A percentile compares a stretch with the other conserved stretches of the same genome.
Evolutionary conservation across 1,140 invertebrate species (phyloP).

Genomic region (Bradysia coprophila): DNA sequence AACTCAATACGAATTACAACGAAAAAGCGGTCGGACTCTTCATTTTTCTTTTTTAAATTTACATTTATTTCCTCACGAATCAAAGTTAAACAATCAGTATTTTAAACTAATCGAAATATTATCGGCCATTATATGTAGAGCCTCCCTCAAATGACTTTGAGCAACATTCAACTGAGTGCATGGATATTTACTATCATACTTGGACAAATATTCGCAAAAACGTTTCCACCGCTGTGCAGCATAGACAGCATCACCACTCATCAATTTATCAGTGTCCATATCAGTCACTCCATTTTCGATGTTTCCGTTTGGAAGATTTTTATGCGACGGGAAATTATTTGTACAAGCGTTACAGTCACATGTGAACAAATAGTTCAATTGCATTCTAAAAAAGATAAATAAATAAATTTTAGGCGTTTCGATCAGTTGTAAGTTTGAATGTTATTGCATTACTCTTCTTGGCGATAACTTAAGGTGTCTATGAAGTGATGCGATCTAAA

Average conservation of each 20-base stretch:
- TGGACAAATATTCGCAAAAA: constrained; percentile 26
- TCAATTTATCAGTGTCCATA: constrained; percentile 23
- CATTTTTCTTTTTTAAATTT: too few relatives aligned
- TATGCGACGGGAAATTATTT: constrained; percentile 50
- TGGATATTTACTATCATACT: constrained; percentile 26
- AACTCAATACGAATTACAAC: too few relatives aligned
- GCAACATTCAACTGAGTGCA: constrained; percentile 23
- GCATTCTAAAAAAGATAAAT: constrained; percentile 31
- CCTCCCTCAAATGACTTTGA: constrained; percentile 22
- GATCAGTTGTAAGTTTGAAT: too few relatives aligned
- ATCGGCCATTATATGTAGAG: constrained; percentile 20
- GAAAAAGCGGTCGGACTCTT: too few relatives aligned
- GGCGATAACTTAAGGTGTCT: background rate
- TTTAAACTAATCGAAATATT: constrained; percentile 16
- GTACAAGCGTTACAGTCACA: constrained; percentile 66
- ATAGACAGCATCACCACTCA: constrained; percentile 25
- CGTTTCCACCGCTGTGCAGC: constrained; percentile 25
- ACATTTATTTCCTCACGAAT: too few relatives aligned
- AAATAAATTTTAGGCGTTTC: constrained; percentile 4
- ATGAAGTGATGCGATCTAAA: background rate
- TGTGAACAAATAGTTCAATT: constrained; percentile 69
- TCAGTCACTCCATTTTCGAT: constrained; percentile 13
- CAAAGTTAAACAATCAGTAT: background rate
- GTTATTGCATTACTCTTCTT: constrained; percentile 5
- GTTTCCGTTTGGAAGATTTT: constrained; percentile 17